A percentile compares a stretch with the other conserved stretches of the same genome.
phyloP scores from a whole-genome alignment of 2,113 vertebrate genomes.

The Lepus europaeus region DNA sequence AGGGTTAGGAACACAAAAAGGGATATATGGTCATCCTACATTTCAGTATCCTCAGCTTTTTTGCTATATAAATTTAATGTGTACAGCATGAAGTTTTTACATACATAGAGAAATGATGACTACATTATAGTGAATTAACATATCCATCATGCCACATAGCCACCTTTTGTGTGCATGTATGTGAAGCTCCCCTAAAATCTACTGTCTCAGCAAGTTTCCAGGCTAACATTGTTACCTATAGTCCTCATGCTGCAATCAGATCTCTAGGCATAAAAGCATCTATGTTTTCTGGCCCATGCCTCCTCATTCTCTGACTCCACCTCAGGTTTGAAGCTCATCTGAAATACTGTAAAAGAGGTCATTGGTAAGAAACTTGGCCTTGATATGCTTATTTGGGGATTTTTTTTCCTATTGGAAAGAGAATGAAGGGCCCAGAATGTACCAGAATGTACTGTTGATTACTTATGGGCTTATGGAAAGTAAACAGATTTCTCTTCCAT shows the following conservation, averaged over 20 bases:
- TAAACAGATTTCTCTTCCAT: background rate
- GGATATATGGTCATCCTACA: background rate
- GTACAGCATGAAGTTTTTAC: background rate
- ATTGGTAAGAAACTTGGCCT: background rate
- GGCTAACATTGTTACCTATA: background rate
- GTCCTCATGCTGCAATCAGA: background rate
- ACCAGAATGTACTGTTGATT: background rate
- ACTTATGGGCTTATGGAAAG: background rate
- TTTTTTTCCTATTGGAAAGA: background rate
- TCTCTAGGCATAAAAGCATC: background rate
- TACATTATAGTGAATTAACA: background rate
- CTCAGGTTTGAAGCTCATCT: background rate
- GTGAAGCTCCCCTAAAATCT: background rate
- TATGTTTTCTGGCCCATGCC: background rate
- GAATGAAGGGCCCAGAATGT: background rate
- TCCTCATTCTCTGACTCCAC: background rate
- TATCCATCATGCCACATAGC: background rate
- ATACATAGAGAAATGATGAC: background rate
- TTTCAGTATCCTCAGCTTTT: background rate
- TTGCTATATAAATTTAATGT: background rate
- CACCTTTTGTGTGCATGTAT: background rate
- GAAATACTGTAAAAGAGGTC: background rate
- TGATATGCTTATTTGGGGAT: background rate
- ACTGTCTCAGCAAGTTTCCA: background rate
- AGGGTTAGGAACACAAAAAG: background rate